Percentiles rank a stretch among this genome's conserved stretches.
phyloP scores from a whole-genome alignment of 1,140 invertebrate species.

The Proctacanthus coquilletti region DNA sequence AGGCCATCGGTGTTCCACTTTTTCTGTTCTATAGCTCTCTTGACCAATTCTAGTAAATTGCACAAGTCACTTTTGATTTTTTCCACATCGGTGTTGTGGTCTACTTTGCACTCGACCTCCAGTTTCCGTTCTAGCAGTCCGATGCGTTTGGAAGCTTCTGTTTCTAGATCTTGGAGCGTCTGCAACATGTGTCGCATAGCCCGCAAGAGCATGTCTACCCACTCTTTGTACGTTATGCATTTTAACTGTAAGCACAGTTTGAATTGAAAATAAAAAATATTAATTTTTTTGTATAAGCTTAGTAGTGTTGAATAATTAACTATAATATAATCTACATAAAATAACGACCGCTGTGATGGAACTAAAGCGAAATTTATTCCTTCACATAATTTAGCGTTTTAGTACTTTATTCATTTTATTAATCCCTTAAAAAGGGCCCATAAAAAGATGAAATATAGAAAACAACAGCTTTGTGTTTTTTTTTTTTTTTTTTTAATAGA shows the following conservation, averaged over 20 bases:
- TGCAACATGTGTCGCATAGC: slow-evolving; percentile 12
- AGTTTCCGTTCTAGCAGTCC: slow-evolving; percentile 5
- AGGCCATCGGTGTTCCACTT: slow-evolving; percentile 12
- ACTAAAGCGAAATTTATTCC: too few species aligned
- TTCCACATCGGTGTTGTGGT: slow-evolving; percentile 10
- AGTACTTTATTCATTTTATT: too few species aligned
- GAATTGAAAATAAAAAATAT: too few species aligned
- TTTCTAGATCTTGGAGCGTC: slow-evolving; percentile 17
- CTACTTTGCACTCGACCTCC: slow-evolving; percentile 4
- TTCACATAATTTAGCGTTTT: too few species aligned
- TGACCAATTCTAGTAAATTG: slow-evolving; percentile 15
- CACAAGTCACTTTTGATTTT: slow-evolving; percentile 17
- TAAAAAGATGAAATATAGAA: too few species aligned
- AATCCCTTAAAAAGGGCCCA: too few species aligned
- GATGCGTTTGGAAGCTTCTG: slow-evolving; percentile 8
- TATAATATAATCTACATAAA: too few species aligned
- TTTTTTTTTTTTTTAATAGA: too few species aligned
- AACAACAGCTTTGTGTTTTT: too few species aligned
- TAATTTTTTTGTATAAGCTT: too few species aligned
- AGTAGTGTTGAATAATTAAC: too few species aligned
- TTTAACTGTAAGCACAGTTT: slow-evolving; percentile 14
- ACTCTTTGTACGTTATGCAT: slow-evolving; percentile 19
- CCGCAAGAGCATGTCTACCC: slow-evolving; percentile 18
- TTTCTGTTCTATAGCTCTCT: slow-evolving; percentile 12
- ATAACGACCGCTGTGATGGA: too few species aligned